Evolutionary conservation across 1,140 invertebrate genomes (phyloP).

Genomic region (Dolichoris vasculosae): DNA sequence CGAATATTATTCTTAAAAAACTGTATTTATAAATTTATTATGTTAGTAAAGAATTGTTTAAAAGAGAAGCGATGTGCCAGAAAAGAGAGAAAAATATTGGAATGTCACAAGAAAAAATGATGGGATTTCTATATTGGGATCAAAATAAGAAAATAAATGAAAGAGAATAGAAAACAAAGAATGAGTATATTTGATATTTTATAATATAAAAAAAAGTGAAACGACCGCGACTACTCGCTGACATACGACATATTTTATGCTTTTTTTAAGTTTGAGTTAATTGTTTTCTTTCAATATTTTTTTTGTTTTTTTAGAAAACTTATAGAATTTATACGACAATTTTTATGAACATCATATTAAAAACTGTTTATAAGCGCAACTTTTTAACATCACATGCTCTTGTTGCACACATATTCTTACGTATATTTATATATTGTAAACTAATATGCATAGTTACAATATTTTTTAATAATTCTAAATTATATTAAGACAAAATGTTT

Average conservation of each 20-base stretch:
- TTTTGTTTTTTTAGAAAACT: constrained; percentile 2
- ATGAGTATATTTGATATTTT: background rate
- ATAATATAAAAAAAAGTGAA: background rate
- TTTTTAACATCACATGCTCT: constrained; percentile 61
- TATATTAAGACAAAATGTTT: constrained; percentile 37
- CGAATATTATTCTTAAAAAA: background rate
- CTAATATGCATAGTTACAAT: constrained; percentile 29
- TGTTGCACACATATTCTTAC: constrained; percentile 56
- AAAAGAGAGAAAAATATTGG: constrained; percentile 29
- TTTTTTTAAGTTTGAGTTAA: background rate
- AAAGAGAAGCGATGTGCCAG: background rate
- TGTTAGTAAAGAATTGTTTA: background rate
- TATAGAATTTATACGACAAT: constrained; percentile 55
- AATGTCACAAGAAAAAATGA: constrained; percentile 39
- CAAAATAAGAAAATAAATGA: background rate
- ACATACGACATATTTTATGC: background rate
- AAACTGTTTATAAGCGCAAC: constrained; percentile 47
- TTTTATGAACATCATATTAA: constrained; percentile 52
- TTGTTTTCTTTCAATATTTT: background rate
- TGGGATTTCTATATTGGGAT: constrained; percentile 13
- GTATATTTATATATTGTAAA: background rate
- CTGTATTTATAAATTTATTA: background rate
- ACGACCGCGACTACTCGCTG: constrained; percentile 19
- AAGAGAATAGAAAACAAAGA: background rate
- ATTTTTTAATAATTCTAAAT: constrained; percentile 33